A percentile compares a stretch with the other conserved stretches of the same genome.
Conservation (phyloP, 2,113 vertebrate species). For the Cinclus mexicanus region DNA sequence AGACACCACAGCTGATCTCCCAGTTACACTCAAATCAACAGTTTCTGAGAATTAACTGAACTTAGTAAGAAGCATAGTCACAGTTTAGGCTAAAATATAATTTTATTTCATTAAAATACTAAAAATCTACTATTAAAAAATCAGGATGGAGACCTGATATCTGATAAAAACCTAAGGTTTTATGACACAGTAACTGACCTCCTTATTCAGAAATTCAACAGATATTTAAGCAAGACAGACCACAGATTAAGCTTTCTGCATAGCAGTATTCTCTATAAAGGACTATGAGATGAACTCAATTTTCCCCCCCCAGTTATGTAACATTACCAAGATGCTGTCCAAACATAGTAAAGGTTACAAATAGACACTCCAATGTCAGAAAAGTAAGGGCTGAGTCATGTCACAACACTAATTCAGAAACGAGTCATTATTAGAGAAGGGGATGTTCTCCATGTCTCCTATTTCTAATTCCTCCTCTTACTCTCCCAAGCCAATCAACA, state of each 20-base stretch:
- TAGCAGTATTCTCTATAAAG: not conserved
- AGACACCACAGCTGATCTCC: not conserved
- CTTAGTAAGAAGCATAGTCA: not conserved
- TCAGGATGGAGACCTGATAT: not conserved
- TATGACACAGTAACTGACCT: not conserved
- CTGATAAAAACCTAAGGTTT: not conserved
- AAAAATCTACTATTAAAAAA: not conserved
- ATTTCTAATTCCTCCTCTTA: not conserved
- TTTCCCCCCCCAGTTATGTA: rapidly evolving
- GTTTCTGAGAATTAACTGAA: not conserved
- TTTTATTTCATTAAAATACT: not conserved
- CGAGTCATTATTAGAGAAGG: not conserved
- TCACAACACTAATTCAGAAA: not conserved
- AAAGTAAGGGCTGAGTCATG: not conserved
- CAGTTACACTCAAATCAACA: not conserved
- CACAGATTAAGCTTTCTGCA: not conserved
- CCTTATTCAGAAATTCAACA: not conserved
- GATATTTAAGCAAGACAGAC: not conserved
- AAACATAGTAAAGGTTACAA: not conserved
- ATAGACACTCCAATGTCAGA: not conserved
- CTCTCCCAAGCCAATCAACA: not conserved
- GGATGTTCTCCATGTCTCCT: not conserved
- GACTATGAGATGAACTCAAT: not conserved
- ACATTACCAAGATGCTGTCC: not conserved
- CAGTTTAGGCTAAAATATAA: not conserved